Evolutionary conservation across 2,113 vertebrate species (phyloP).

Genomic region (Pitta sordida): DNA sequence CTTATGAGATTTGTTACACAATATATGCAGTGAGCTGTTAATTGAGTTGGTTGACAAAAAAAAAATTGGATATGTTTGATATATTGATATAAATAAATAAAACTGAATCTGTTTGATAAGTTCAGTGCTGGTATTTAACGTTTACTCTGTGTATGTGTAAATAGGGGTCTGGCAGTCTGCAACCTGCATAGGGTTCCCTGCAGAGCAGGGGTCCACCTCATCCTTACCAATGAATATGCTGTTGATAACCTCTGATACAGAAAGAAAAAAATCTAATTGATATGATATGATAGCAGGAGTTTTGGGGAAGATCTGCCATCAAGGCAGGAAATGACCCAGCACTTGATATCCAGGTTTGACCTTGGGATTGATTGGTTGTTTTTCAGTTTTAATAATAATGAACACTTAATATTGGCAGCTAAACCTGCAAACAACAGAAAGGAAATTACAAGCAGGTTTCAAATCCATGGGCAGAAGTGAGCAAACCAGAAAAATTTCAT

Average conservation of each 20-base stretch:
- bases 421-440: background rate
- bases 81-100: background rate
- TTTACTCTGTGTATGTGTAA: background rate
- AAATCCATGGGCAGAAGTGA: slow-evolving; percentile 1
- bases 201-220: rapidly evolving
- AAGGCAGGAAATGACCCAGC: background rate
- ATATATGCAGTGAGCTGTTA: slow-evolving; percentile 25
- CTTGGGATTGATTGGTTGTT: background rate
- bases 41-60: slow-evolving; percentile 2
- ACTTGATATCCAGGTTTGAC: background rate
- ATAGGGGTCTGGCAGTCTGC: background rate
- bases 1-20: slow-evolving; percentile 19
- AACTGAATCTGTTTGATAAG: background rate
- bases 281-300: background rate
- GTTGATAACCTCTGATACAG: background rate
- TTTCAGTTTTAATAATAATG: background rate
- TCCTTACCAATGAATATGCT: background rate
- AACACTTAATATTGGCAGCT: slow-evolving; percentile 11
- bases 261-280: background rate
- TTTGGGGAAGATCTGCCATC: background rate
- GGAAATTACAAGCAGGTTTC: background rate
- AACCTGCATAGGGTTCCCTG: background rate
- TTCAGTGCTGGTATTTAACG: background rate
- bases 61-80: background rate
- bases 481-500: slow-evolving; percentile 24